Evolutionary conservation across 2,113 vertebrate genomes (phyloP).

Genomic region (Aleadryas rufinucha): DNA sequence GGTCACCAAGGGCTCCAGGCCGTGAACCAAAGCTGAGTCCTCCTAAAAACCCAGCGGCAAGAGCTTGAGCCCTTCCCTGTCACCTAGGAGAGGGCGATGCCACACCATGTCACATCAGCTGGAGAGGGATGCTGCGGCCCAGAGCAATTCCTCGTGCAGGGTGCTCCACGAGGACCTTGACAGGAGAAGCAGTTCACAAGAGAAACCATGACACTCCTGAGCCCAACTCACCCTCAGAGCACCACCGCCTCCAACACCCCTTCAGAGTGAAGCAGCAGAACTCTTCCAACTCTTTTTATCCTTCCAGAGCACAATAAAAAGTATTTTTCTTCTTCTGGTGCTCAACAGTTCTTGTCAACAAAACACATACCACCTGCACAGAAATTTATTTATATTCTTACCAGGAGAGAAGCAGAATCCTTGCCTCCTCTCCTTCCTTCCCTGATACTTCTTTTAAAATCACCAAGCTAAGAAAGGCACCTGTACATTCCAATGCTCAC

Average conservation of each 20-base stretch:
- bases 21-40: background rate
- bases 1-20: background rate
- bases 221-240: background rate
- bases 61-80: background rate
- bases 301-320: background rate
- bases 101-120: background rate
- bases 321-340: background rate
- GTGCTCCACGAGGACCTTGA: background rate
- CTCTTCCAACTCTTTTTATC: background rate
- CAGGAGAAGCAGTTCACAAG: background rate
- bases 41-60: background rate
- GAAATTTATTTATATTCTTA: background rate
- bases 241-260: background rate
- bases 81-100: background rate
- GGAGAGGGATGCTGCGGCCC: background rate
- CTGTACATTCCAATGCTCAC: background rate
- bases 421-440: background rate
- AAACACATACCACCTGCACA: background rate
- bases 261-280: background rate
- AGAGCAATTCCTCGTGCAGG: fast-evolving
- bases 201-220: background rate
- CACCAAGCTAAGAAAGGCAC: background rate
- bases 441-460: background rate
- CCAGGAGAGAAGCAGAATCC: background rate
- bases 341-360: background rate